A percentile compares a stretch with the other conserved stretches of the same genome.
phyloP scores from a whole-genome alignment of 2,797 vertebrate genomes.

The Sebastes variabilis region DNA sequence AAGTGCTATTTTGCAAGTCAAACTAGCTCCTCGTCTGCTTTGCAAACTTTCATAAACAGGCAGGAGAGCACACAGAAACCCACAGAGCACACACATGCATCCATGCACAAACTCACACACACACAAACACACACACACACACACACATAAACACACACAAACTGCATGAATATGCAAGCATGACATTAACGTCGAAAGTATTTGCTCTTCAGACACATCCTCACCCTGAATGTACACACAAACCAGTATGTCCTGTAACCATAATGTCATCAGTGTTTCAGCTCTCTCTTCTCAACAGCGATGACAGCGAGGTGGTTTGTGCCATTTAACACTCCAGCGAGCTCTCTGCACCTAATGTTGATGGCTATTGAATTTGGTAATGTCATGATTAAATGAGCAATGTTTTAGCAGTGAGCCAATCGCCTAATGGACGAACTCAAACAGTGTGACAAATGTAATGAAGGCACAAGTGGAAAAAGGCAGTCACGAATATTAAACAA shows the following conservation, averaged over 20 bases:
- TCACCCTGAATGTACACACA: constrained; percentile 74
- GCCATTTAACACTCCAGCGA: constrained; percentile 51
- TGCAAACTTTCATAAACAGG: constrained; percentile 79
- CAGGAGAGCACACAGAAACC: constrained; percentile 47
- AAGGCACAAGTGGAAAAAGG: constrained; percentile 42
- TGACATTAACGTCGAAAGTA: constrained; percentile 41
- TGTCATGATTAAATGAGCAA: constrained; percentile 71
- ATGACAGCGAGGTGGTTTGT: constrained; percentile 14
- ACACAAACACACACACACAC: background rate
- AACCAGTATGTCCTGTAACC: constrained; percentile 72
- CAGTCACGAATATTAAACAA: constrained; percentile 19
- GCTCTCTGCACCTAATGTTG: constrained; percentile 47
- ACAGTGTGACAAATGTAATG: constrained; percentile 69
- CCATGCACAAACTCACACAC: background rate
- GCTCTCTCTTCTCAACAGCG: constrained; percentile 13
- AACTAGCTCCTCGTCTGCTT: constrained; percentile 77
- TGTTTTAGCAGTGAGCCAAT: constrained; percentile 64
- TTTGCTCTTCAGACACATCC: constrained; percentile 68
- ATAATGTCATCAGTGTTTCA: constrained; percentile 40
- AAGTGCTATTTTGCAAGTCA: constrained; percentile 85
- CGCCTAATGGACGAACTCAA: constrained; percentile 72
- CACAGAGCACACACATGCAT: constrained; percentile 31
- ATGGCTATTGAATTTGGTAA: constrained; percentile 75
- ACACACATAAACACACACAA: background rate
- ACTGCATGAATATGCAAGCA: constrained; percentile 49